These are phyloP conservation scores for Elysia crispata DNA, from an alignment of 2,888 invertebrate genomes.

Conservation along the genomic window DNA sequence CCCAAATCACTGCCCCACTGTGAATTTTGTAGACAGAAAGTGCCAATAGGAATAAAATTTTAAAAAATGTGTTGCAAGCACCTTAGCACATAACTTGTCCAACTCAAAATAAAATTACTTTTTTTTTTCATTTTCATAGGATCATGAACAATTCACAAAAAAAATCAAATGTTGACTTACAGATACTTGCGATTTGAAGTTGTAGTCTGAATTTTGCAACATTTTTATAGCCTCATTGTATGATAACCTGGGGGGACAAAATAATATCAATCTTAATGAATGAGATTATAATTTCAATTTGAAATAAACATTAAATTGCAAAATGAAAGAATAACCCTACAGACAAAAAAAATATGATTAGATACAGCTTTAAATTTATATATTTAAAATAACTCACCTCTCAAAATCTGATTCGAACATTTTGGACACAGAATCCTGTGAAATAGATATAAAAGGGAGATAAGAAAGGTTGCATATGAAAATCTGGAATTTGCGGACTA, in stretches of 20 bases:
- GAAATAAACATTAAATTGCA: too few species aligned
- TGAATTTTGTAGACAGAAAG: conserved; percentile 37
- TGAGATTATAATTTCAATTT: too few species aligned
- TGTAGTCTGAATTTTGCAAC: conserved; percentile 64
- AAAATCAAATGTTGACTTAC: conserved; percentile 55
- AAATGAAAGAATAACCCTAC: too few species aligned
- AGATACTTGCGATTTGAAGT: conserved; percentile 61
- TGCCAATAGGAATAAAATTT: too few species aligned
- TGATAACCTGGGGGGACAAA: conserved; percentile 66
- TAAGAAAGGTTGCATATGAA: not conserved
- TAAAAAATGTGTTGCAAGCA: too few species aligned
- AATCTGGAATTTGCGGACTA: not conserved
- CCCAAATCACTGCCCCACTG: conserved; percentile 83
- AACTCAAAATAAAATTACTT: too few species aligned
- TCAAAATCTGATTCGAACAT: conserved; percentile 53
- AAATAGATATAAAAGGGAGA: conserved; percentile 7
- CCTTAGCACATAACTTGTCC: too few species aligned
- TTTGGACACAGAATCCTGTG: conserved; percentile 36
- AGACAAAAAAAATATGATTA: conserved; percentile 12
- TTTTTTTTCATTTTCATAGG: too few species aligned
- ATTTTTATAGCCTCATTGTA: conserved; percentile 76
- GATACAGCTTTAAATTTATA: conserved; percentile 2
- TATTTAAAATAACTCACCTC: conserved; percentile 50
- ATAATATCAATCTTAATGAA: conserved; percentile 16
- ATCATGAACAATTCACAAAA: too few species aligned